A percentile compares a stretch with the other conserved stretches of the same genome.
phyloP scores from a whole-genome alignment of 2,888 invertebrate species.

The Phengaris arion region DNA sequence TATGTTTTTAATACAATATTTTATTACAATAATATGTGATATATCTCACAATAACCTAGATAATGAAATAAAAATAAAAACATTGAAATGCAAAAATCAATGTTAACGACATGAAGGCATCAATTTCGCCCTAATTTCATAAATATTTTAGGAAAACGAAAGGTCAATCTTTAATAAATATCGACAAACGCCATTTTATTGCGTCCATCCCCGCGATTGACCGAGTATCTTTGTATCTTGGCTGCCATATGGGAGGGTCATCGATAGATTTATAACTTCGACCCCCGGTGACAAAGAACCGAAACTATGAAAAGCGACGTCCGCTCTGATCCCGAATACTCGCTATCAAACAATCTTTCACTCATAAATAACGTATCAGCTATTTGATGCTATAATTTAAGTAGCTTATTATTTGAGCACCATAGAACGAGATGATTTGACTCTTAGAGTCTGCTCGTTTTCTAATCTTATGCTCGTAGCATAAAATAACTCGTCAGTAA shows the following conservation, averaged over 20 bases:
- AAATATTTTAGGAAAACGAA: conserved; percentile 43
- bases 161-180: conserved; percentile 53
- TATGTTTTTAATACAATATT: too few species aligned
- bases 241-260: conserved; percentile 61
- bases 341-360: conserved; percentile 26
- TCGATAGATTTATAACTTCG: conserved; percentile 61
- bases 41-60: neutral
- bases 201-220: conserved; percentile 62
- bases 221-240: conserved; percentile 56
- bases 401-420: neutral
- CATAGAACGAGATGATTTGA: neutral
- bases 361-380: conserved; percentile 12
- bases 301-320: conserved; percentile 57
- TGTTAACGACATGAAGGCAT: conserved; percentile 34
- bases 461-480: too few species aligned
- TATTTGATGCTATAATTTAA: neutral
- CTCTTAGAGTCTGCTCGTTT: too few species aligned
- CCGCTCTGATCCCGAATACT: conserved; percentile 45
- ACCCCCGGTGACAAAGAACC: conserved; percentile 58
- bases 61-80: conserved; percentile 12
- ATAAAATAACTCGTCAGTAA: too few species aligned
- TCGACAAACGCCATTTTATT: conserved; percentile 58
- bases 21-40: too few species aligned
- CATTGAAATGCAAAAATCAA: conserved; percentile 16
- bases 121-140: conserved; percentile 38